Evolutionary conservation across 2,888 invertebrate genomes (phyloP), one percentile per base, ranked within the genome.

Genomic region (Sycophila texana): DNA sequence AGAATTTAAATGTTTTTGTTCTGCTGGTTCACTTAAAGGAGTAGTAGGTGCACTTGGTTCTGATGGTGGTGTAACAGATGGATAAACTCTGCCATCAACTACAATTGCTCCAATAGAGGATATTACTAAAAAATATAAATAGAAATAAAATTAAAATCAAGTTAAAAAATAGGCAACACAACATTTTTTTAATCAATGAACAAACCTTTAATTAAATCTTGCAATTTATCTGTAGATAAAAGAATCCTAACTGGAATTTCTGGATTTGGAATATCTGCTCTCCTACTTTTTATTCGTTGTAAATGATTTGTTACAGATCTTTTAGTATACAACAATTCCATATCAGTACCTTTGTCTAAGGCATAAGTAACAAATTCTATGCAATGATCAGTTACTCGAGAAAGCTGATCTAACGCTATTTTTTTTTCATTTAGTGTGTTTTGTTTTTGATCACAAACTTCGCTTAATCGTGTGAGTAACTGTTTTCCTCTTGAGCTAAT

Each of bases 261-360:
- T 20, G 96, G 96, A 92, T 96, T 96, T 83, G 96, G 96, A 88
- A 96, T 96, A 91, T 96, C 96, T 2, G 96, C 96, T 85, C 96
- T 93, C 82, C 95, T 94, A 86, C 94, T 94, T 91, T 96, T 96
- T 86, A 96, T 94, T 88, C 96, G 93, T 90, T 95, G 95, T 85
- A 96, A 92, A 91, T 96, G 96, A 83, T 93, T 92, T 67, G 94
- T 93, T 13, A 91, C 89, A 65, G 90, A 90, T 91, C 94, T 95
- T 92, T 96, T 97, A 90, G 95, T 94, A 89, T 95, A 95, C 83
- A 97, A 92, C 85, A 97, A 92, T 63, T 97, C 96, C 91, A 95
- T 95, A 90, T 97, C 97, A 84, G 95, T 95, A 83, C 96, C 96
- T 84, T 94, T 94, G 55, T 94, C 94, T 67, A 97, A 91, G 49